Percentiles rank a stretch among this genome's conserved stretches.
Evolutionary conservation across 2,797 vertebrate species (phyloP).

Genomic region (Spinus olivaceus): DNA sequence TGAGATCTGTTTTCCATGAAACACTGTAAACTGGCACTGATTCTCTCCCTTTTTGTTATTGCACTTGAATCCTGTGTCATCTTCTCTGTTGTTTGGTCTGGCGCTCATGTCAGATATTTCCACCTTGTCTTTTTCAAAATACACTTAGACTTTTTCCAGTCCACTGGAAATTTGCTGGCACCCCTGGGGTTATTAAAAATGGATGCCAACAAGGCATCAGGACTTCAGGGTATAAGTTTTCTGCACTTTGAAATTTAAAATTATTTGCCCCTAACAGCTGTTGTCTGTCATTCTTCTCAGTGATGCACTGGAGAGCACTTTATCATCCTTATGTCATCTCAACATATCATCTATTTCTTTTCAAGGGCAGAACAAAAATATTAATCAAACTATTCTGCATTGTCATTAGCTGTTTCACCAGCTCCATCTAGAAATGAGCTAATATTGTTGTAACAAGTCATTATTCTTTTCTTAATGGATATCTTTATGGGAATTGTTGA

Average conservation of each 20-base stretch:
- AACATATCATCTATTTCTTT: neutral
- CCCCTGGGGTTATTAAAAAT: neutral
- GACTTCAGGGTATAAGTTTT: neutral
- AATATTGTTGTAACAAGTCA: neutral
- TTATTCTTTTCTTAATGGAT: neutral
- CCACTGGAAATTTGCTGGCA: neutral
- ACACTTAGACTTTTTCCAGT: neutral
- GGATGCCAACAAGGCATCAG: neutral
- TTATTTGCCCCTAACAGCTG: conserved; percentile 26
- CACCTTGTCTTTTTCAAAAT: neutral
- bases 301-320: neutral
- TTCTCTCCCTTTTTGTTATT: neutral
- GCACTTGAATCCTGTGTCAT: neutral
- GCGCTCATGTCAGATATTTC: neutral
- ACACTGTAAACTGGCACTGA: neutral
- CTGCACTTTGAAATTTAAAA: neutral
- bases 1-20: neutral
- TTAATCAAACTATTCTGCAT: neutral
- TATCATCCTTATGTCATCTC: neutral
- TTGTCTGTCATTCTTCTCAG: conserved; percentile 20
- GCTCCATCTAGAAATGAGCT: neutral
- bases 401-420: neutral
- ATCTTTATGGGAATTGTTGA: neutral
- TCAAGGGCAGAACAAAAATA: conserved; percentile 20
- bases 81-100: neutral